These are phyloP conservation scores for Coptodon rendalli DNA, from an alignment of 2,113 vertebrate species.

Conservation along the genomic window DNA sequence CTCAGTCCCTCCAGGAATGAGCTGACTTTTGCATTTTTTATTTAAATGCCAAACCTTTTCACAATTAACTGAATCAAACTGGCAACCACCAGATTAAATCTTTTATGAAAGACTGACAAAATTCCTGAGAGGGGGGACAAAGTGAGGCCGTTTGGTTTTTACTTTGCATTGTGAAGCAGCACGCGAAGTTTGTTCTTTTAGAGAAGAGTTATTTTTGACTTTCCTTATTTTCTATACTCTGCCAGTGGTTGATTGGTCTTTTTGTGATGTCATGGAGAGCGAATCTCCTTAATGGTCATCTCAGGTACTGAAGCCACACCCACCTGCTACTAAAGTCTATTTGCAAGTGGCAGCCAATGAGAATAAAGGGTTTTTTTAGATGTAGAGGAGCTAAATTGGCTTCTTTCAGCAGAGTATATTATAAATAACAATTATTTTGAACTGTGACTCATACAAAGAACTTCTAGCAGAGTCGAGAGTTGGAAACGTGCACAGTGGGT, in stretches of 20 bases:
- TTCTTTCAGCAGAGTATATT: neutral
- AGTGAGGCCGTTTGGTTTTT: neutral
- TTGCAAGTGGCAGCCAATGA: neutral
- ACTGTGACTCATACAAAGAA: neutral
- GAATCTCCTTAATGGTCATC: fast-evolving
- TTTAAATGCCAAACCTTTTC: neutral
- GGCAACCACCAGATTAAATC: fast-evolving
- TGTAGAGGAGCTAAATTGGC: neutral
- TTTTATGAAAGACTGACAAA: fast-evolving
- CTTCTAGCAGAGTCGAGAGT: neutral
- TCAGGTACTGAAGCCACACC: neutral
- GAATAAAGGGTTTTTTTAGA: neutral
- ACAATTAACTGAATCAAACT: neutral
- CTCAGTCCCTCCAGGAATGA: conserved; percentile 19
- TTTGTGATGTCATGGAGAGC: neutral
- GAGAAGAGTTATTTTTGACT: no score
- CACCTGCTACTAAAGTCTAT: neutral
- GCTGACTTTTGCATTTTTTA: neutral
- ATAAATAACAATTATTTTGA: neutral
- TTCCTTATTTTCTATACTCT: no score
- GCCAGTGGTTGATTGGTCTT: no score
- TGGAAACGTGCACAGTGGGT: fast-evolving
- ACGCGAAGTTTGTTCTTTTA: neutral
- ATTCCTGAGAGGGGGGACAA: neutral
- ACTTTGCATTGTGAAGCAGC: neutral